phyloP scores from a whole-genome alignment of 1,140 invertebrate species.

The Drosophila neocordata region DNA sequence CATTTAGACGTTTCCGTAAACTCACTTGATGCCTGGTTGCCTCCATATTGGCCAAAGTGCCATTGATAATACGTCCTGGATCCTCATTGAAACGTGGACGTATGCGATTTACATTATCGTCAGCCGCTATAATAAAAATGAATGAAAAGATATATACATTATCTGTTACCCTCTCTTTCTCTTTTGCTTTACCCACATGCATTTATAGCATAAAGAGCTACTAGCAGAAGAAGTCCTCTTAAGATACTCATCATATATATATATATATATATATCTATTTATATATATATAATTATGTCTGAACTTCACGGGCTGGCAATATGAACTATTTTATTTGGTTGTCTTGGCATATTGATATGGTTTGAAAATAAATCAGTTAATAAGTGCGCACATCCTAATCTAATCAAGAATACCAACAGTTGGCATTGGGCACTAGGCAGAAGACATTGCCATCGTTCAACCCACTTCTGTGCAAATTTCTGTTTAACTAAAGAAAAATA shows the following conservation, averaged over 20 bases:
- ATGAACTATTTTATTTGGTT: slow-evolving; percentile 28
- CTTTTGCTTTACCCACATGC: not conserved
- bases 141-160: not conserved
- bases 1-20: slow-evolving; percentile 59
- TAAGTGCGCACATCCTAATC: slow-evolving; percentile 43
- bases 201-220: not conserved
- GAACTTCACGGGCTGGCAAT: slow-evolving; percentile 36
- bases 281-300: not conserved
- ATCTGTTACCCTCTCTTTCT: not conserved
- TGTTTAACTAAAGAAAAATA: not conserved
- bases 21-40: slow-evolving; percentile 77
- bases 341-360: not conserved
- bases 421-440: slow-evolving; percentile 1
- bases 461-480: not conserved
- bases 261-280: no score
- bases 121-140: not conserved
- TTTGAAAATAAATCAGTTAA: slow-evolving; percentile 39
- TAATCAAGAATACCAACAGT: slow-evolving; percentile 27
- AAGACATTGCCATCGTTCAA: not conserved
- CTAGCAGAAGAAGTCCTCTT: slow-evolving; percentile 5
- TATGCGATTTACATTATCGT: slow-evolving; percentile 12
- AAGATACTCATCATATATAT: not conserved
- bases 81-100: slow-evolving; percentile 50
- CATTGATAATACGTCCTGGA: slow-evolving; percentile 71
- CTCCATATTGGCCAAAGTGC: slow-evolving; percentile 57